Percentiles rank a stretch among this genome's conserved stretches.
These are phyloP conservation scores for Matsumurasca onukii DNA, from an alignment of 1,140 invertebrate species.

Conservation along the genomic window DNA sequence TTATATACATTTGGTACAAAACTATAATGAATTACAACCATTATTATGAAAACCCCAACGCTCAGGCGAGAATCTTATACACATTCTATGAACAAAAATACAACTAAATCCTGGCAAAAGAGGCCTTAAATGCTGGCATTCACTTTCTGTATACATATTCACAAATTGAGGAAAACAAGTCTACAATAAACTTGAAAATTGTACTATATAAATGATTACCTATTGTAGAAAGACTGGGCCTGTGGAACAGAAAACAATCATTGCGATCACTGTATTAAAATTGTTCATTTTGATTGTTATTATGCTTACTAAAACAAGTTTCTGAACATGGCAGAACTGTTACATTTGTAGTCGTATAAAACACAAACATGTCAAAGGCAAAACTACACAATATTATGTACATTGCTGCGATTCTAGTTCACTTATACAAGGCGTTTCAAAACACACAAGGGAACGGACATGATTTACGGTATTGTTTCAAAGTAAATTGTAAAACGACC, in stretches of 20 bases:
- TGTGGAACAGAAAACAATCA: too few relatives aligned
- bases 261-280: too few relatives aligned
- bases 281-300: too few relatives aligned
- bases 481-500: too few relatives aligned
- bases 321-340: conserved; percentile 73
- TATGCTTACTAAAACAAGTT: background rate
- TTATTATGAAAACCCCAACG: background rate
- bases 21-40: conserved; percentile 11
- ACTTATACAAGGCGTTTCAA: too few relatives aligned
- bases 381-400: too few relatives aligned
- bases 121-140: background rate
- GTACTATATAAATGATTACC: background rate
- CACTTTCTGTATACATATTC: background rate
- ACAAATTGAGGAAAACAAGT: background rate
- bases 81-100: background rate
- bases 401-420: too few relatives aligned
- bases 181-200: background rate
- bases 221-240: too few relatives aligned
- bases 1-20: conserved; percentile 24
- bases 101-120: background rate
- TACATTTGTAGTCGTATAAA: too few relatives aligned
- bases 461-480: too few relatives aligned
- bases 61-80: background rate
- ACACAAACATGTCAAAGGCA: too few relatives aligned
- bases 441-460: too few relatives aligned